These are phyloP conservation scores for Sturmia bella DNA, from an alignment of 2,888 invertebrate species.

Conservation along the genomic window DNA sequence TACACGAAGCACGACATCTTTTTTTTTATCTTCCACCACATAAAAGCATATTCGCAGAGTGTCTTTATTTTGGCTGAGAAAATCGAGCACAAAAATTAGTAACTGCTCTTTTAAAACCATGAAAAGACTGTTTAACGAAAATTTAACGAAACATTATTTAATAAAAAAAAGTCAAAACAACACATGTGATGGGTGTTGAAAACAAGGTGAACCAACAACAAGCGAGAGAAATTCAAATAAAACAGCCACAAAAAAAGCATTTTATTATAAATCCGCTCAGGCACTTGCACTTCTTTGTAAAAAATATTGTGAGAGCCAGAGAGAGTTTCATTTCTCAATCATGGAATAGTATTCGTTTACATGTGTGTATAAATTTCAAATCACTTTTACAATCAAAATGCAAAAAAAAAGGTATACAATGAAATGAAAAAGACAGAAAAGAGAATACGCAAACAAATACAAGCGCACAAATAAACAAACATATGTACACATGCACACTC, in stretches of 20 bases:
- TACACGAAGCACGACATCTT: constrained; percentile 61
- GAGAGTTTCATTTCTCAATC: neutral
- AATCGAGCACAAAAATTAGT: constrained; percentile 31
- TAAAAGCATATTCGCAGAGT: constrained; percentile 34
- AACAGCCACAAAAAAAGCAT: neutral
- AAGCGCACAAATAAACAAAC: neutral
- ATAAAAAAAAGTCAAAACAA: neutral
- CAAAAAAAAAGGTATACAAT: constrained; percentile 11
- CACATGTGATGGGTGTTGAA: constrained; percentile 43
- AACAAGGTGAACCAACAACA: constrained; percentile 26
- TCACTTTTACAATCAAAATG: constrained; percentile 18
- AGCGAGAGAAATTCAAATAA: neutral
- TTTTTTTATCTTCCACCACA: constrained; percentile 8
- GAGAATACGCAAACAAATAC: neutral
- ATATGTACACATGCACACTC: neutral
- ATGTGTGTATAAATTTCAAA: neutral
- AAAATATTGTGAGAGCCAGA: neutral
- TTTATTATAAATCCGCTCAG: neutral
- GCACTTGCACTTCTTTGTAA: too few relatives aligned
- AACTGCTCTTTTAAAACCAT: constrained; percentile 53
- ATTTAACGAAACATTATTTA: constrained; percentile 56
- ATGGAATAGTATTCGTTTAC: neutral
- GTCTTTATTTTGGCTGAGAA: neutral
- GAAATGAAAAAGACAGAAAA: constrained; percentile 1
- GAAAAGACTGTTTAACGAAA: constrained; percentile 59